Evolutionary conservation across 2,888 invertebrate species (phyloP), one percentile per base, ranked within the genome.

Genomic region (Petrophora chlorosata): DNA sequence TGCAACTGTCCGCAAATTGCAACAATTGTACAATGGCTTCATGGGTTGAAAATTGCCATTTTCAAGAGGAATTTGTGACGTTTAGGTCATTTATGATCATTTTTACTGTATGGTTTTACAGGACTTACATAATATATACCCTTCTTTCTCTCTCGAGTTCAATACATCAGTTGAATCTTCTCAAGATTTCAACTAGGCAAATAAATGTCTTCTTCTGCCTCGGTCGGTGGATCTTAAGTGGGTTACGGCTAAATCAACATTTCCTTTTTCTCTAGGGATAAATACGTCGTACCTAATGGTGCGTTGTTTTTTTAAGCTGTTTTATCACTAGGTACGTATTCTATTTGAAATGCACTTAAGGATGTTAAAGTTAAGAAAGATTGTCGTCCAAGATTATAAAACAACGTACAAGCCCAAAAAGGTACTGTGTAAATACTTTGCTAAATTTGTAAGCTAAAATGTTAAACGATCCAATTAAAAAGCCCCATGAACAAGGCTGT

Each of bases 1-100:
- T 56, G 63, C 61, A 49, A 53, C 68, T 70, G 73, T 74, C 80
- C 79, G 72, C 78, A 80, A 83, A 82, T 83, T 80, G 76, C 73
- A 70, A 76, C 76, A 69, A 81, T 81, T 84, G 78, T 77, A 67
- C 70, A 65, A 19, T 10, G 25, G 25, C 3, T 10, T 25, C 8
- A 1, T 5, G 1, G 0, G 19, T 19, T 19, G 19, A 19, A 4
- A 19, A 30, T 56, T 29, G 32, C 43, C 36, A 13, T 46, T 43
- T n/a, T n/a, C n/a, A n/a, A n/a, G n/a, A n/a, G 42, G 48, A 43
- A 50, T 56, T 28, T 26, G 14, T 44, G 45, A 26, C 22, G 5
- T 43, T 44, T 50, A 44, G 46, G 44, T 36, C 0, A n/a, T 1
- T 3, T 23, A 3, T 3, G 13, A 12, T 28, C n/a, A 28, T 2